Percentiles rank a stretch among this genome's conserved stretches.
Conservation (phyloP, 2,113 vertebrate genomes). For the Cryptomyrus ogoouensis region DNA sequence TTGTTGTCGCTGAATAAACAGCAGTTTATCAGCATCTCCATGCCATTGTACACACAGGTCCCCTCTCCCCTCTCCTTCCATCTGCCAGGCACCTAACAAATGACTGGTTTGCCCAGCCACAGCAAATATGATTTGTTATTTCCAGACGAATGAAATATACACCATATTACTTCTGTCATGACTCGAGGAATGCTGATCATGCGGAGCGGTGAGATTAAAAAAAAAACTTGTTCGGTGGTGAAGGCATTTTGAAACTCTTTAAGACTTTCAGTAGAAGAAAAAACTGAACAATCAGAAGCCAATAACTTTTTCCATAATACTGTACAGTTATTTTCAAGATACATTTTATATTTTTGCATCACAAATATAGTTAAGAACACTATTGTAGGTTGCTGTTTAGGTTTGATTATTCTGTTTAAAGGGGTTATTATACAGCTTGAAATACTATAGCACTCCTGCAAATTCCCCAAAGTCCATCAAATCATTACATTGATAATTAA, state of each 20-base stretch:
- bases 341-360: background rate
- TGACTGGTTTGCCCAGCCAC: slow-evolving; percentile 57
- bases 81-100: slow-evolving; percentile 62
- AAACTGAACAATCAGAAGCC: background rate
- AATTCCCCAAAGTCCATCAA: background rate
- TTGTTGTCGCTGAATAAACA: slow-evolving; percentile 56
- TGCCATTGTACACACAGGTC: slow-evolving; percentile 52
- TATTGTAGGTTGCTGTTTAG: background rate
- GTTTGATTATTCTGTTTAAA: background rate
- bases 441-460: background rate
- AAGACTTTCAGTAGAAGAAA: background rate
- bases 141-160: slow-evolving; percentile 14
- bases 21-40: slow-evolving; percentile 59
- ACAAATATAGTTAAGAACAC: background rate
- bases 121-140: slow-evolving; percentile 65
- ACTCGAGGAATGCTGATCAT: background rate
- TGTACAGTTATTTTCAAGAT: background rate
- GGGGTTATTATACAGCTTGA: background rate
- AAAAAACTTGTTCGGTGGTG: background rate
- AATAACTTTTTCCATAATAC: background rate
- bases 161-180: slow-evolving; percentile 11
- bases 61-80: slow-evolving; percentile 43
- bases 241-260: background rate
- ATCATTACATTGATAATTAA: background rate
- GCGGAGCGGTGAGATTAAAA: background rate